Evolutionary conservation across 2,888 invertebrate species (phyloP).

Genomic region (Teleogryllus oceanicus): DNA sequence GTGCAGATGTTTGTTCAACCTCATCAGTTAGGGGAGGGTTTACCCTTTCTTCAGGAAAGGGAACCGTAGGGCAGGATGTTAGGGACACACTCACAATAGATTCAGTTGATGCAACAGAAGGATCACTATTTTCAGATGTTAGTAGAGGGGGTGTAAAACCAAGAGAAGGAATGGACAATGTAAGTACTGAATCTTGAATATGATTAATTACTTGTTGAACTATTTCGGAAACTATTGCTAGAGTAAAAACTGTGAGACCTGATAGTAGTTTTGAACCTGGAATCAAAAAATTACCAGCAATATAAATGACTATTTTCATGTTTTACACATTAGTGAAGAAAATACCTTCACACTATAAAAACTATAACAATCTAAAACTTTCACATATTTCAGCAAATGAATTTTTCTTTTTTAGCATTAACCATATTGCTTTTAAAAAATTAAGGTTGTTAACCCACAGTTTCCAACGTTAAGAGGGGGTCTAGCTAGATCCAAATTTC

Average conservation of each 20-base stretch:
- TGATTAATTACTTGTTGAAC: slow-evolving; percentile 51
- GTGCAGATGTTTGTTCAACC: background rate
- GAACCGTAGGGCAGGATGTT: background rate
- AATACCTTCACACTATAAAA: no score
- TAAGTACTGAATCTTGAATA: slow-evolving; percentile 48
- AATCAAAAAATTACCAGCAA: slow-evolving; percentile 29
- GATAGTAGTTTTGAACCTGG: slow-evolving; percentile 72
- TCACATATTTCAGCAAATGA: no score
- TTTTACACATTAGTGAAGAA: no score
- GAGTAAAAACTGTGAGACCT: slow-evolving; percentile 72
- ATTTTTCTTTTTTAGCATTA: no score
- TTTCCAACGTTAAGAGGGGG: no score
- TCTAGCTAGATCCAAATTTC: no score
- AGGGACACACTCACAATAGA: background rate
- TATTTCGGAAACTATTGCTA: slow-evolving; percentile 76
- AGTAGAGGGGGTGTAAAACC: background rate
- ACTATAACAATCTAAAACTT: no score
- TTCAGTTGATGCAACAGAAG: background rate
- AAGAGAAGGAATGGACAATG: slow-evolving; percentile 45
- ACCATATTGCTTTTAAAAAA: no score
- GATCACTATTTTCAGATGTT: background rate
- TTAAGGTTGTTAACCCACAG: no score
- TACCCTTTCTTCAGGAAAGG: background rate
- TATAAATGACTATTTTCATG: no score
- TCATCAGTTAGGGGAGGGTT: background rate